A percentile compares a stretch with the other conserved stretches of the same genome.
phyloP scores from a whole-genome alignment of 2,888 invertebrate genomes.

The Matsumyia berberina region DNA sequence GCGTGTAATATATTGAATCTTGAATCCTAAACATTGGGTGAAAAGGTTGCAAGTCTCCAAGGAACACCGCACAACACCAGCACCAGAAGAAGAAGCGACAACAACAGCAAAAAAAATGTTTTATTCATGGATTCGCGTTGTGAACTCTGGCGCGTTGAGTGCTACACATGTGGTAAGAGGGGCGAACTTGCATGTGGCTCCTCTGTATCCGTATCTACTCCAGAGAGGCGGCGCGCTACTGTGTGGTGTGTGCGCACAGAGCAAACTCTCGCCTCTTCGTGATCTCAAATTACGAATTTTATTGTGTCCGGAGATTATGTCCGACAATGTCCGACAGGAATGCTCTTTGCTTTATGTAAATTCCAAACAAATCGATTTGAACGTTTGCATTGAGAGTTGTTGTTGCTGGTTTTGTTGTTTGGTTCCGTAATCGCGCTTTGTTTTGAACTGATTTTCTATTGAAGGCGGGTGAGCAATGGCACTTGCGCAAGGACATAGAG shows the following conservation, averaged over 20 bases:
- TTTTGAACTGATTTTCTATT: conserved; percentile 2
- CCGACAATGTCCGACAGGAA: conserved; percentile 77
- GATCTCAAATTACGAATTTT: conserved; percentile 78
- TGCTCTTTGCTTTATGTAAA: conserved; percentile 77
- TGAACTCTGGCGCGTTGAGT: conserved; percentile 72
- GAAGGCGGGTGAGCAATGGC: not conserved
- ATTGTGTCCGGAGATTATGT: conserved; percentile 78
- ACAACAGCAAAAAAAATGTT: conserved; percentile 54
- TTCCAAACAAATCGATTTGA: conserved; percentile 78
- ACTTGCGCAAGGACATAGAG: not conserved
- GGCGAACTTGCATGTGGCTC: conserved; percentile 45
- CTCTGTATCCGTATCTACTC: not conserved
- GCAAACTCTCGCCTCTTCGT: conserved; percentile 74
- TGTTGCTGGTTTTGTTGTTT: not conserved
- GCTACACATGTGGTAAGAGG: conserved; percentile 35
- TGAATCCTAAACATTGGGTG: conserved; percentile 63
- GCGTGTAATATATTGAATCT: conserved; percentile 72
- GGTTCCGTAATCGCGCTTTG: not conserved
- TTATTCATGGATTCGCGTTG: conserved; percentile 74
- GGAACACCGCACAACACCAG: conserved; percentile 3
- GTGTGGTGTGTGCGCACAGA: conserved; percentile 41
- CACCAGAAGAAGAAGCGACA: conserved; percentile 6
- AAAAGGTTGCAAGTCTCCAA: conserved; percentile 48
- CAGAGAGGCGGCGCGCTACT: conserved; percentile 52
- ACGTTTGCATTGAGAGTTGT: conserved; percentile 57